Conservation (phyloP, 2,797 vertebrate species). For the Thamnophis elegans region DNA sequence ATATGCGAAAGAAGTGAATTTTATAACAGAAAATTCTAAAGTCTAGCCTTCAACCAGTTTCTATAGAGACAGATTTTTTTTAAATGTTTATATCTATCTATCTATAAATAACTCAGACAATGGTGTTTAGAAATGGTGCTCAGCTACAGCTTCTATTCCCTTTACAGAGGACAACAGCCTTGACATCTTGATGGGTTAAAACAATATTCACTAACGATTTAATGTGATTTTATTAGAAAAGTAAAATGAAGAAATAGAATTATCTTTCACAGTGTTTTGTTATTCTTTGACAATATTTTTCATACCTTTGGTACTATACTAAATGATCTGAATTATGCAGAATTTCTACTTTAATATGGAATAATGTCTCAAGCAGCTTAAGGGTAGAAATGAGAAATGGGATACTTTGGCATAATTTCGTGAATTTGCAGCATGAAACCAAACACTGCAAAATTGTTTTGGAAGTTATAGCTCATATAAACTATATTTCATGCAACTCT, state of each 20-base stretch:
- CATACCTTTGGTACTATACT: background rate
- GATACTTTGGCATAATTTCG: background rate
- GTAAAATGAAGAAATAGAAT: background rate
- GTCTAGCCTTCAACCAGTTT: conserved; percentile 24
- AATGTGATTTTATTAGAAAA: conserved; percentile 3
- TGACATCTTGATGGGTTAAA: conserved; percentile 1
- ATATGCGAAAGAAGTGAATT: background rate
- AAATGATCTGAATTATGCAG: background rate
- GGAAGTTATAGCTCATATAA: background rate
- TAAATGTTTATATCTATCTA: background rate
- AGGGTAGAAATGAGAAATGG: background rate
- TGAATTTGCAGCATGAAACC: background rate
- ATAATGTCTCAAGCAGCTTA: background rate
- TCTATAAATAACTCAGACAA: conserved; percentile 24
- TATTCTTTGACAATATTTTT: conserved; percentile 1
- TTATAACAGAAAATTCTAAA: background rate
- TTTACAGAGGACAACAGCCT: background rate
- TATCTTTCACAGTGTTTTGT: background rate
- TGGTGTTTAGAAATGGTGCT: conserved; percentile 64
- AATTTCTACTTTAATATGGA: background rate
- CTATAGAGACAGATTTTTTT: conserved; percentile 30
- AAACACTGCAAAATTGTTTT: background rate
- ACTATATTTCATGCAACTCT: background rate
- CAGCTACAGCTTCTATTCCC: conserved; percentile 19
- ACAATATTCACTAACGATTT: background rate